Evolutionary conservation across 2,797 vertebrate genomes (phyloP).

Genomic region (Sebastes hubbsi): DNA sequence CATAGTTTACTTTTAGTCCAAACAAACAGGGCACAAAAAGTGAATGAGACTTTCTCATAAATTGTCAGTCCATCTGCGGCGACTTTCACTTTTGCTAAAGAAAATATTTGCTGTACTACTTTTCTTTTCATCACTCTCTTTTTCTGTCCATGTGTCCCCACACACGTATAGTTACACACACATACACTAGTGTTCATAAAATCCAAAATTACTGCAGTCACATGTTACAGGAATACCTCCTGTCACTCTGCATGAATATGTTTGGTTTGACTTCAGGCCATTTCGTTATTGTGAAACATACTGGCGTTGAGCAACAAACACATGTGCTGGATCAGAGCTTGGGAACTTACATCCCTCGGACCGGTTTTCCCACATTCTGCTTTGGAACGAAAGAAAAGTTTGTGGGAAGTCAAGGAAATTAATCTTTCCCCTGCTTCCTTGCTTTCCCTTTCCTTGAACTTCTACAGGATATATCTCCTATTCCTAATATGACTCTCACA

Average conservation of each 20-base stretch:
- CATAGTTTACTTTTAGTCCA: background rate
- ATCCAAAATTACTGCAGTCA: constrained; percentile 20
- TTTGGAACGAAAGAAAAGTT: constrained; percentile 12
- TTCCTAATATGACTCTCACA: background rate
- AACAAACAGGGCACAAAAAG: constrained; percentile 16
- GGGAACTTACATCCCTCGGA: constrained; percentile 51
- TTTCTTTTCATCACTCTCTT: background rate
- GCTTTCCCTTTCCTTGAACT: background rate
- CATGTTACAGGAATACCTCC: constrained; percentile 35
- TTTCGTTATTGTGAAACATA: constrained; percentile 70
- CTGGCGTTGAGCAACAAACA: constrained; percentile 74
- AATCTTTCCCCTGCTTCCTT: background rate
- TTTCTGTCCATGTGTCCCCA: background rate
- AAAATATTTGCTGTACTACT: constrained; percentile 26
- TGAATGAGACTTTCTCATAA: background rate
- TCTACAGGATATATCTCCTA: background rate
- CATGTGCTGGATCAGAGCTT: constrained; percentile 65
- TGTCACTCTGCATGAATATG: constrained; percentile 26
- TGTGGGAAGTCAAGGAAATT: background rate
- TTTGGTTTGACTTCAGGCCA: constrained; percentile 69
- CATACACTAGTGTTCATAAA: background rate
- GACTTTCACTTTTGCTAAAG: constrained; percentile 12
- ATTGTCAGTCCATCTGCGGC: background rate
- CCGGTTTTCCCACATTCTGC: constrained; percentile 59
- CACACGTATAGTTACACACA: background rate